These are phyloP conservation scores for Drosophila sucinea DNA, from an alignment of 1,140 invertebrate genomes.

Conservation along the genomic window DNA sequence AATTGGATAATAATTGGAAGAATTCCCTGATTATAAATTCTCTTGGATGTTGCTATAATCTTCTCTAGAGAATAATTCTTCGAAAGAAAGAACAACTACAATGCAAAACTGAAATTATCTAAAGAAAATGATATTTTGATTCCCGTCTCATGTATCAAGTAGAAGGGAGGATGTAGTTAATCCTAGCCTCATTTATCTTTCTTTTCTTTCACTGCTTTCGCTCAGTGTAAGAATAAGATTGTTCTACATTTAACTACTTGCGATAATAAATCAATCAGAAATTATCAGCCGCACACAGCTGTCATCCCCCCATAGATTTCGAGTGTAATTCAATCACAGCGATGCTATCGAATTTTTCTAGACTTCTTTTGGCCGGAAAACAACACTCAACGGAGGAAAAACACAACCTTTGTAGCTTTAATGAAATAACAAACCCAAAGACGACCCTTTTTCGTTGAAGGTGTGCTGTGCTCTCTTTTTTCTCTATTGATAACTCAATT, in stretches of 20 bases:
- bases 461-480: conserved; percentile 31
- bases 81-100: no score
- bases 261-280: conserved; percentile 55
- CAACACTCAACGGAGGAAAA: conserved; percentile 44
- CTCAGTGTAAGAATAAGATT: not conserved
- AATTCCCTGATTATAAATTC: no score
- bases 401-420: conserved; percentile 33
- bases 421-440: conserved; percentile 38
- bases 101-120: no score
- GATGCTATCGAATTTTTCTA: conserved; percentile 15
- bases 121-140: no score
- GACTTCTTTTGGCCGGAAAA: conserved; percentile 49
- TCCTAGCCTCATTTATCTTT: not conserved
- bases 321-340: conserved; percentile 51
- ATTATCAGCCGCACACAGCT: conserved; percentile 53
- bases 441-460: conserved; percentile 40
- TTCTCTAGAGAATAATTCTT: no score
- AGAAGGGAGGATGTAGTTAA: no score
- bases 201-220: not conserved
- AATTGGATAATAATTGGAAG: no score
- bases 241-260: conserved; percentile 21
- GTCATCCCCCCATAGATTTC: conserved; percentile 35
- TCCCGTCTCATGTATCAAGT: no score
- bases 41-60: no score
- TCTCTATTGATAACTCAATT: conserved; percentile 69